phyloP scores from a whole-genome alignment of 2,797 vertebrate genomes.

The Betta splendens region DNA sequence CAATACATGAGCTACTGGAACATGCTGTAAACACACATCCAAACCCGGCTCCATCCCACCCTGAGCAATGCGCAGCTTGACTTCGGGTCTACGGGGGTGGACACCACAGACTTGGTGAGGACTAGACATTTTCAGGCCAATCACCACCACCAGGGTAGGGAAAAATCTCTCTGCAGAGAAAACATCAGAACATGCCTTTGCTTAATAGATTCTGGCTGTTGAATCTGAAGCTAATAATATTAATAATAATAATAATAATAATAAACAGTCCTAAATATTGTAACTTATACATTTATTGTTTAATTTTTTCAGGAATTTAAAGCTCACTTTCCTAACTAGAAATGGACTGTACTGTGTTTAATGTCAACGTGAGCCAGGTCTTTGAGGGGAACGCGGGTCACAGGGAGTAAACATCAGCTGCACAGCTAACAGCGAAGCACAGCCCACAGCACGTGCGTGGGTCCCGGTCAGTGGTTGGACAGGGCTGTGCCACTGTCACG shows the following conservation, averaged over 20 bases:
- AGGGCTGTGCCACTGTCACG: constrained; percentile 47
- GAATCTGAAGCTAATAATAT: no score
- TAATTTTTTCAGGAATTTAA: background rate
- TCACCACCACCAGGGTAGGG: constrained; percentile 97
- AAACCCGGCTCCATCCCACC: constrained; percentile 78
- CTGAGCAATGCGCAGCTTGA: constrained; percentile 97
- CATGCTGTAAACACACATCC: background rate
- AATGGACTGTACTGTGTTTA: background rate
- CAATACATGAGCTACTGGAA: background rate
- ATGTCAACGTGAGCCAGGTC: background rate
- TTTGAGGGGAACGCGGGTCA: constrained; percentile 57
- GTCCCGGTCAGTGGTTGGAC: constrained; percentile 40
- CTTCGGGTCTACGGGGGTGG: constrained; percentile 95
- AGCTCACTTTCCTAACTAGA: background rate
- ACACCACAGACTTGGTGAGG: constrained; percentile 97
- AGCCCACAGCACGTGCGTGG: constrained; percentile 12
- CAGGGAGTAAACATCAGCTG: constrained; percentile 30
- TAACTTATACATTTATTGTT: no score
- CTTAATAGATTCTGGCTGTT: no score
- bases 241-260: no score
- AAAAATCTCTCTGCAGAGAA: constrained; percentile 90
- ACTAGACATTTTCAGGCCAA: constrained; percentile 97
- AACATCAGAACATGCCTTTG: no score
- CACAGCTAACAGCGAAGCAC: constrained; percentile 17
- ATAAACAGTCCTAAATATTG: no score